phyloP scores from a whole-genome alignment of 37 sponge, comb jelly and placozoan species.

The Halichondria panicea region DNA sequence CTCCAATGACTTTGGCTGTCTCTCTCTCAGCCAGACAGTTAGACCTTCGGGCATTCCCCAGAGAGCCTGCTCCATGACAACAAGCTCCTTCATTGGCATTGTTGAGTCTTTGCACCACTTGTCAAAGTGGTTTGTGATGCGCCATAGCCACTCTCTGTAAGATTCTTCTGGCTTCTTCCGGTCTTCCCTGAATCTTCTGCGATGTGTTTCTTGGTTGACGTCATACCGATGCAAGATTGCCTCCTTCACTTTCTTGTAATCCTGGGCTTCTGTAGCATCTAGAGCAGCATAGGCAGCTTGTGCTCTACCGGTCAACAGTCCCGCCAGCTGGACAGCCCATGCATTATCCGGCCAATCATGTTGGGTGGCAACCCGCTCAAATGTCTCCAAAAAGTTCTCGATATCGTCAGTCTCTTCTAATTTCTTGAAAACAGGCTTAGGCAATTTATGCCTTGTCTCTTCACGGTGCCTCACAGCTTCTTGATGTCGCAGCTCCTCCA shows the following conservation, averaged over 20 bases:
- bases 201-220: constrained; percentile 25
- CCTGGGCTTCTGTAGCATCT: not conserved
- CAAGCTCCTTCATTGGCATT: constrained; percentile 2
- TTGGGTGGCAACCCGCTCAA: constrained; percentile 18
- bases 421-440: constrained; percentile 16
- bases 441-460: not conserved
- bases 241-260: constrained; percentile 22
- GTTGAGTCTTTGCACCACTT: constrained; percentile 9
- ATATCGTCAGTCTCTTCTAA: constrained; percentile 6
- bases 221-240: constrained; percentile 37
- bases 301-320: constrained; percentile 11
- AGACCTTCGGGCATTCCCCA: constrained; percentile 12
- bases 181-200: constrained; percentile 4
- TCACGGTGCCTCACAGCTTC: no score
- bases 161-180: constrained; percentile 13
- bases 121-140: constrained; percentile 1
- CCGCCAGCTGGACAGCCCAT: no score
- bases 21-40: constrained; percentile 30
- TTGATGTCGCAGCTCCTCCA: no score
- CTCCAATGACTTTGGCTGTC: constrained; percentile 28
- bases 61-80: constrained; percentile 25
- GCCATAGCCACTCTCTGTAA: not conserved
- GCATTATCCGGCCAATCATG: not conserved
- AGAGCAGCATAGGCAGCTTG: constrained; percentile 9
- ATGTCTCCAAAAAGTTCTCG: constrained; percentile 20